Base-by-base conservation (phyloP, 2,797 vertebrate species). In the Gymnodraco acuticeps region DNA sequence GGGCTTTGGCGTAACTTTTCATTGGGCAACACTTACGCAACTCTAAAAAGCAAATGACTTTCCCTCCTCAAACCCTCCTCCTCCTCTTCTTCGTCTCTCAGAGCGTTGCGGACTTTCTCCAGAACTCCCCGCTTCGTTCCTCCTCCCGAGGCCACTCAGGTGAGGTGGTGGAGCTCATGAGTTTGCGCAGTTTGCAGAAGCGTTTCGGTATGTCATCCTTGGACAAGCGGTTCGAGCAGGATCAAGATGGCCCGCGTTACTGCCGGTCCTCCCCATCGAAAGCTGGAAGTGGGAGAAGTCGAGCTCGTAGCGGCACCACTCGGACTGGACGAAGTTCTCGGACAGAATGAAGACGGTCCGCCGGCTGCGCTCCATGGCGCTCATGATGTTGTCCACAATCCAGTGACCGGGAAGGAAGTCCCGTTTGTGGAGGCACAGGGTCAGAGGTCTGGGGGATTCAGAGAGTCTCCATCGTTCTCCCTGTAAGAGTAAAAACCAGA, bases 231-330 rank as follows among this genome's bases (percentile, higher is more conserved):
- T 48, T 90, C 89, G 52, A 93, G 75, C 20, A 93, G 73, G 64
- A 91, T 70, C 83, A 93, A 12, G 67, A 93, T 82, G 65, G 85
- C 83, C 83, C 0, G 55, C 67, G 0, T 91, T 73, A 1, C 70
- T n/a, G 0, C 65, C 42, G 0, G 50, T 48, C 0, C 0, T 61
- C 19, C 2, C 83, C 81, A 0, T 96, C 95, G 4, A 96, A 48
- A 97, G 94, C 58, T 95, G 94, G 77, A 97, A 97, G 61, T 97
- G 96, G 0, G 96, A 96, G 92, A 96, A 97, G 85, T 97, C 96
- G 82, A 97, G 92, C 71, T 97, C 96, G 0, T 97, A 97, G 33
- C 95, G 96, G 86, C 96, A 97, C 96, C 96, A 97, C 75, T 97
- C 96, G 0, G 96, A 97, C 75, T 70, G 90, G 59, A 97, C 95